Base-by-base conservation (phyloP, 2,888 invertebrate genomes). In the Brassicogethes aeneus region DNA sequence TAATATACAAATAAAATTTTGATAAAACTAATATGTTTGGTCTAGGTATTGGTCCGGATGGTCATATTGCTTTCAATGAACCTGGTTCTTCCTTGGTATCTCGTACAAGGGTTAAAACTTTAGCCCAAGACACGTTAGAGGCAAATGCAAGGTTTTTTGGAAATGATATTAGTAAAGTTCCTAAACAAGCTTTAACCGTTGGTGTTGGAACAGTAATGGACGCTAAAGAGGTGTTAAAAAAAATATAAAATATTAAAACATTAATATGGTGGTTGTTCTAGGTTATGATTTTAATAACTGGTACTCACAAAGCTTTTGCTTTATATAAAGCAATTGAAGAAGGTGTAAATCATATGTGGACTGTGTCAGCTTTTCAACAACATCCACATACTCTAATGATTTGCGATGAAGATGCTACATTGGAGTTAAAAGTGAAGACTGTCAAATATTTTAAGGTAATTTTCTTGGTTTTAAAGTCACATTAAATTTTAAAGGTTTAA, bases 321-420 rank as follows among this genome's bases (percentile, higher is more conserved):
- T 76, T 99, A 46, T 89, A 95, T 64, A 95, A 95, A 71, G 96
- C 97, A 7, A 90, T 99, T 57, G 99, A 99, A 71, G 93, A 96
- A 68, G 97, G 97, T 41, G 84, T 99, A 8, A 96, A 92, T 73
- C 97, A 99, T 71, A 99, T 99, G 97, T 99, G 97, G 95, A 99
- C 99, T 0, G 96, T 97, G 32, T 95, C 94, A 34, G 96, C 96
- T 37, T 95, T 99, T 74, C 97, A 95, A 69, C 91, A 92, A 68
- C 97, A 99, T 71, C 82, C 86, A 36, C 81, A 83, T 60, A 85
- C 95, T 16, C 74, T 95, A 43, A 93, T 97, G 76, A 77, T 99
- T 47, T 95, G 94, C 67, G 97, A 99, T 69, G 97, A 99, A 70
- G 92, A 89, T 70, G 96, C 99, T 47, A 99, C 99, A 31, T 72